Base-by-base conservation (phyloP, 2,797 vertebrate species). In the Oceanodroma leucorhoa region DNA sequence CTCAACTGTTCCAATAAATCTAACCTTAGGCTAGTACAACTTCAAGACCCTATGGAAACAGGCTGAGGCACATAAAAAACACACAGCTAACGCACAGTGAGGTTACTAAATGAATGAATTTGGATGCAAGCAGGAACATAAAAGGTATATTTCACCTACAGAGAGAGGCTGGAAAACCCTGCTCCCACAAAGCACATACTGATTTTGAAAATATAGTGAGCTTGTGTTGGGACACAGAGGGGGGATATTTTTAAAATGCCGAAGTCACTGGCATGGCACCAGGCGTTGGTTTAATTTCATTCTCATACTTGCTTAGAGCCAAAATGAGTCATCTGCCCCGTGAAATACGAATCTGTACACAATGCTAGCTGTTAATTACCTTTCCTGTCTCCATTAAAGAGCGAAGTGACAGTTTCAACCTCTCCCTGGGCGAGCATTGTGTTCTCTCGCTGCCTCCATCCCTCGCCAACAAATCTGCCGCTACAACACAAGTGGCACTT, bases 271-370 rank as follows among this genome's bases (percentile, higher is more conserved):
- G 87, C 92, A 89, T 92, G 64, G 71, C 94, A 91, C 85, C 96
- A 96, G 70, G 84, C 51, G 0, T 81, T 88, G 87, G 90, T 97
- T 97, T 96, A 93, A 97, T 97, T 97, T 97, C 89, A 67, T 94
- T 87, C 91, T 87, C 69, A 13, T 54, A 70, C 90, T 93, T 89
- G 67, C 93, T 96, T 48, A 86, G 95, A 95, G 94, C 94, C 96
- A 97, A 96, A 97, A 96, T 97, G 96, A 97, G 95, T 97, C 96
- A 97, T 93, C 95, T 94, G 96, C 73, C 86, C 88, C 87, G 95
- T 95, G 91, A 95, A 96, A 96, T 96, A 96, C 88, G 30, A 96
- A 86, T 97, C 86, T 95, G 91, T 95, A 97, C 82, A 94, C 95
- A 95, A 89, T 43, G 12, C 88, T 96, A 91, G 91, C 89, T 96